Base-by-base conservation (phyloP, 2,888 invertebrate genomes). In the Orthosia gracilis region DNA sequence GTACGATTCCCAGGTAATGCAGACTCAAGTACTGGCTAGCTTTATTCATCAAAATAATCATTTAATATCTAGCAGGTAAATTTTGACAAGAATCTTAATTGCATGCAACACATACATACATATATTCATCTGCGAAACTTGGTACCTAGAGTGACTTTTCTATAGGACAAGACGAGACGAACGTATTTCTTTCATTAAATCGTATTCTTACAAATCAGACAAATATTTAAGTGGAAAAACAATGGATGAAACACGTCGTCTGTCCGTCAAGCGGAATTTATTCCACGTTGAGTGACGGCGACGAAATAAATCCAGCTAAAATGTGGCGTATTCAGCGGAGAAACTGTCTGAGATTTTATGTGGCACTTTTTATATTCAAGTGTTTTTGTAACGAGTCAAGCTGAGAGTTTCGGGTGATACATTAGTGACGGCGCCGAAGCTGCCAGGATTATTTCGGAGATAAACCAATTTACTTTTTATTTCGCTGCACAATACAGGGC, bases 211-310 rank as follows among this genome's bases (percentile, higher is more conserved):
- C 57, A 52, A 73, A 73, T 55, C 62, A 67, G 52, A 57, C 40
- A 50, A 69, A 77, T 71, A 71, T 78, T 69, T 77, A 75, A 65
- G 57, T 72, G 74, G 55, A 62, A 79, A 83, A 83, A 87, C 85
- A 82, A 87, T 80, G 69, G 73, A 61, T 76, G 71, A 80, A 79
- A 80, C 76, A 55, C 69, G 77, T 70, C 78, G 69, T 76, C 66
- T 80, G 85, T 81, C 87, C 76, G 73, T 86, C 87, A 86, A 80
- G 61, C 11, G 64, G 76, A 79, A 83, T 87, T 83, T 79, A 85
- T 63, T 62, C 70, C 26, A 62, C 52, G 64, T 73, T 80, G 85
- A 86, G 83, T 80, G 88, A 87, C 88, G 71, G 61, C 61, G 61
- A 69, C 71, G 79, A 82, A 87, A 87, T 85, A 86, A 79, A 82